Base-by-base conservation (phyloP, 2,113 vertebrate genomes). In the Oryzias melastigma region DNA sequence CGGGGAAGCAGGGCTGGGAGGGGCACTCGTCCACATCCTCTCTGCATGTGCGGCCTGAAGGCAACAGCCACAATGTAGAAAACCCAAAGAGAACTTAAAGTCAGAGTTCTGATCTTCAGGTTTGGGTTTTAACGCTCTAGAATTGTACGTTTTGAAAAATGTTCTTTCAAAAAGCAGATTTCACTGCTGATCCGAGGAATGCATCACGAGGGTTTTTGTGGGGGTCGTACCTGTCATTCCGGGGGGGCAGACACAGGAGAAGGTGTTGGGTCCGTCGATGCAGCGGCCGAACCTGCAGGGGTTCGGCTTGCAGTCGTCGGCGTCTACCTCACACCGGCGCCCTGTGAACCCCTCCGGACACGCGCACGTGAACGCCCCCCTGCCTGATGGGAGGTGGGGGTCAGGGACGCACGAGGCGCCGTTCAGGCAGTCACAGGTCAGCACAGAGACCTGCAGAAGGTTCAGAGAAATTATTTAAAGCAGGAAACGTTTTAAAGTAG, bases 11-110 rank as follows among this genome's bases (percentile, higher is more conserved):
- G 4, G 94, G 92, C 45, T 17, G 76, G 14, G 89, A 91, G 46
- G 70, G 47, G 73, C 95, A 97, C 78, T 97, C 95, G 16, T 98
- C 92, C 14, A 91, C 17, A 52, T 98, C 96, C 46, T 93, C 91
- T 85, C 94, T 87, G 58, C 95, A 98, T 0, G 91, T 91, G 51
- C 58, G 77, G 53, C 95, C 95, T 98, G 10, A 35, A 35, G 77
- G 59, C 27, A 29, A 68, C 63, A 80, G 19, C 75, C 7, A 14
- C 29, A 66, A 17, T 35, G 50, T 4, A 5, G 49, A 6, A 20
- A 43, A 56, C 4, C 41, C 14, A 4, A 13, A 5, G 25, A 27
- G 25, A 27, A 27, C 25, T 27, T 27, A n/a, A n/a, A n/a, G n/a
- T n/a, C n/a, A n/a, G n/a, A n/a, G n/a, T n/a, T n/a, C n/a, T n/a